A percentile compares a stretch with the other conserved stretches of the same genome.
Conservation (phyloP, 2,797 vertebrate genomes). For the Lycodopsis pacificus region DNA sequence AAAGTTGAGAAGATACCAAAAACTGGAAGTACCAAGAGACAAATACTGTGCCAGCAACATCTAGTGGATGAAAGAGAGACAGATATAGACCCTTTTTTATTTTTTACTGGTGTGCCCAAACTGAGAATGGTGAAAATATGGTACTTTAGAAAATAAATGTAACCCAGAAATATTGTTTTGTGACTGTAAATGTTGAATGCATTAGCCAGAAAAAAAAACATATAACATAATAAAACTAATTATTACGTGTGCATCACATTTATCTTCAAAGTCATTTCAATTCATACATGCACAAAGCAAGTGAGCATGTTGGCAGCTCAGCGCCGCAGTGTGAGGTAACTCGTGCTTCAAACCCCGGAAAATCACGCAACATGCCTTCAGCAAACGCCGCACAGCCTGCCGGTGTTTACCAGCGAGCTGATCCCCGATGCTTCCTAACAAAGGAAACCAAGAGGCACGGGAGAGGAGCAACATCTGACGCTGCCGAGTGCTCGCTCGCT, state of each 20-base stretch:
- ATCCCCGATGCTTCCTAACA: slow-evolving; percentile 34
- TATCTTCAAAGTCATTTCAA: slow-evolving; percentile 24
- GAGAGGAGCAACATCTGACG: slow-evolving; percentile 28
- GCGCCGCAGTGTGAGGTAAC: slow-evolving; percentile 47
- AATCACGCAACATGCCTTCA: slow-evolving; percentile 60
- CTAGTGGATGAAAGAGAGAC: slow-evolving; percentile 66
- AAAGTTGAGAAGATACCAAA: slow-evolving; percentile 70
- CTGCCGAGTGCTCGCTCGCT: background rate
- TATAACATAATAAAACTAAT: background rate
- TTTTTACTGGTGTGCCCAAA: slow-evolving; percentile 57
- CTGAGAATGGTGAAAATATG: slow-evolving; percentile 40
- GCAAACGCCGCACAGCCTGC: slow-evolving; percentile 63
- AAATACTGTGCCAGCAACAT: slow-evolving; percentile 63
- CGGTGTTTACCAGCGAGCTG: slow-evolving; percentile 61
- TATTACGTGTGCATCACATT: slow-evolving; percentile 3
- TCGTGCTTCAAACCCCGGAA: slow-evolving; percentile 56
- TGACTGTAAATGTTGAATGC: background rate
- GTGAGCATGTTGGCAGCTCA: slow-evolving; percentile 34
- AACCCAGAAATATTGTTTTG: slow-evolving; percentile 26
- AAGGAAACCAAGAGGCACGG: slow-evolving; percentile 34
- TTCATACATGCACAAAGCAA: slow-evolving; percentile 48
- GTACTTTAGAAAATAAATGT: slow-evolving; percentile 5
- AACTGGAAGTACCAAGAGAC: slow-evolving; percentile 69
- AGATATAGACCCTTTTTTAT: slow-evolving; percentile 61
- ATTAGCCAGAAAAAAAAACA: background rate